Evolutionary conservation across 2,888 invertebrate species (phyloP), one percentile per base, ranked within the genome.

Genomic region (Epicampocera succincta): DNA sequence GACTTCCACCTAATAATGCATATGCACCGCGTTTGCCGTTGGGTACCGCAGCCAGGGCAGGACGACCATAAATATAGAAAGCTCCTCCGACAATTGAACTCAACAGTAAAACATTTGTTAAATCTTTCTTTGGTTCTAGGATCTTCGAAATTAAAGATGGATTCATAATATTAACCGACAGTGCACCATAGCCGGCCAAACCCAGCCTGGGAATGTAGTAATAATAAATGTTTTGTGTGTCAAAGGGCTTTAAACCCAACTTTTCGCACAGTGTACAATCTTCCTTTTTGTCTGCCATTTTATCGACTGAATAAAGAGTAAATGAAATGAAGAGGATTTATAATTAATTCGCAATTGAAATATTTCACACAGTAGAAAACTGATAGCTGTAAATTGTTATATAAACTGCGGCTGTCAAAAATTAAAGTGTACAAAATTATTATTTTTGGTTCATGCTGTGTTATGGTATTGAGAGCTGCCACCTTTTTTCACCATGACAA

Each of bases 151-250:
- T 93, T 85, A 96, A 91, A 84, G 94, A 93, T 3, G 96, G 96
- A 88, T 96, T 96, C 95, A 96, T 96, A 68, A 96, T 95, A 91
- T 95, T 95, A 60, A 96, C 92, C 58, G 96, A 95, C 66, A 96
- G 92, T 46, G 95, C 94, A 87, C 95, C 94, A 91, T 96, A 96
- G 90, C 95, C 95, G 17, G 87, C 92, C 63, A 94, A 92, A 58
- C 96, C 96, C 91, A 95, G 94, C 69, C 94, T 89, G 50, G 96
- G 96, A 85, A 94, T 92, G 91, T 96, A 96, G 90, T 95, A 95
- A 90, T 93, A 95, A 33, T 94, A 91, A 78, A 96, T 92, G 91
- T 95, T 96, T 84, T 94, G 93, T 88, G 92, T 93, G 63, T 93
- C 95, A 77, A 96, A 91, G 15, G 96, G 95, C 87, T 94, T 95